These are phyloP conservation scores for Aphaenogaster rudis DNA, from an alignment of 1,140 invertebrate species.

Conservation along the genomic window DNA sequence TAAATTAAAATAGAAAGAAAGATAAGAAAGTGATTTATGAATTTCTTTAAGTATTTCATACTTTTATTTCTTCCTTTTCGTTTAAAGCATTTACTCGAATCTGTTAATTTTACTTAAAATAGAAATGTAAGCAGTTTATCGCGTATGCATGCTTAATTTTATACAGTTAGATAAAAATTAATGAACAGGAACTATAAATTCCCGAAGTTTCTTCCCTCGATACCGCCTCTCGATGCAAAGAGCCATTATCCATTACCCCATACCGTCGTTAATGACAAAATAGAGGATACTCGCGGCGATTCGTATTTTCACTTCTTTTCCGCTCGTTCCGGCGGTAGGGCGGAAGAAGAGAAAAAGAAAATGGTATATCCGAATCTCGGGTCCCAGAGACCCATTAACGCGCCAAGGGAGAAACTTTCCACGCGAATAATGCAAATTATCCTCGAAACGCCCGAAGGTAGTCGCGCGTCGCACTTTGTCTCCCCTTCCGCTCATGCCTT, in stretches of 20 bases:
- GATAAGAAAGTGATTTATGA: neutral
- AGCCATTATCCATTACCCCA: conserved; percentile 50
- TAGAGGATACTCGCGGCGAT: conserved; percentile 54
- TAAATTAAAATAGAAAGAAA: neutral
- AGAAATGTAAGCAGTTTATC: neutral
- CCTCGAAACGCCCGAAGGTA: conserved; percentile 68
- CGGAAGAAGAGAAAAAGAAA: conserved; percentile 46
- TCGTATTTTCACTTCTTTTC: conserved; percentile 63
- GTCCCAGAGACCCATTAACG: conserved; percentile 73
- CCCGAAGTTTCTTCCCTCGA: neutral
- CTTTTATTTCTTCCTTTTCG: no score
- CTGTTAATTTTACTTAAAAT: neutral
- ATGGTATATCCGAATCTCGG: conserved; percentile 68
- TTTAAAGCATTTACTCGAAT: neutral
- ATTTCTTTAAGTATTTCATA: neutral
- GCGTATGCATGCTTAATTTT: neutral
- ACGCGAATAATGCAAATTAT: conserved; percentile 76
- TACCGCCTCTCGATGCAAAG: conserved; percentile 33
- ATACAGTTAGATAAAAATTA: conserved; percentile 39
- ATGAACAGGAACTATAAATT: conserved; percentile 20
- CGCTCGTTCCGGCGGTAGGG: conserved; percentile 19
- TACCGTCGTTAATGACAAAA: conserved; percentile 54
- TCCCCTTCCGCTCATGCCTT: conserved; percentile 49
- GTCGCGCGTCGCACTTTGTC: conserved; percentile 60
- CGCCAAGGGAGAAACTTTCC: conserved; percentile 63